These are phyloP conservation scores for silkworm (Bombyx mori) DNA, from an alignment of 1,140 invertebrate genomes.

Conservation along the genomic window DNA sequence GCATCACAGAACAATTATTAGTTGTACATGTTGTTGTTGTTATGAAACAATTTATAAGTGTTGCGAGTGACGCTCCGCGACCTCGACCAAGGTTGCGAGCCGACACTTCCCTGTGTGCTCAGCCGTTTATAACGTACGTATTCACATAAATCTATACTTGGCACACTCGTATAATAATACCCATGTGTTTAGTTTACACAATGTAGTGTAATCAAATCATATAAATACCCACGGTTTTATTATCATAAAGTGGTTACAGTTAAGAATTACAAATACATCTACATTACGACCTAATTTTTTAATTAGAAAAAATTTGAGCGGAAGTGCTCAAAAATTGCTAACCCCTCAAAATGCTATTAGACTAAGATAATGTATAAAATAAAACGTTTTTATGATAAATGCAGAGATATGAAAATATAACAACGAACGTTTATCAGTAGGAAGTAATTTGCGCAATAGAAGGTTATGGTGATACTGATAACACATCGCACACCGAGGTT, in stretches of 20 bases:
- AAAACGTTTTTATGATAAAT: neutral
- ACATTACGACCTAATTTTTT: too few species aligned
- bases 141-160: conserved; percentile 25
- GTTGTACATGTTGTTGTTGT: conserved; percentile 23
- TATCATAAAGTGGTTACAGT: too few species aligned
- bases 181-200: conserved; percentile 5
- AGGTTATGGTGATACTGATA: conserved; percentile 50
- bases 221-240: neutral
- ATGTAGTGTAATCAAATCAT: conserved; percentile 12
- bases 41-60: conserved; percentile 60
- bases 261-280: too few species aligned
- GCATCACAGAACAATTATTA: conserved; percentile 17
- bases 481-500: conserved; percentile 30
- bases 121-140: conserved; percentile 45
- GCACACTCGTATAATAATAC: conserved; percentile 16
- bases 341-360: too few species aligned
- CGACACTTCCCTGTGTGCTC: conserved; percentile 63
- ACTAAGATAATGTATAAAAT: neutral
- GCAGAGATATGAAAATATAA: neutral
- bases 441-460: conserved; percentile 63
- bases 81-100: conserved; percentile 59
- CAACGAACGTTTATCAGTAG: conserved; percentile 37
- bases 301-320: too few species aligned
- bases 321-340: too few species aligned
- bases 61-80: conserved; percentile 57